phyloP scores from a whole-genome alignment of 2,113 vertebrate genomes.

The Bothrops jararaca region DNA sequence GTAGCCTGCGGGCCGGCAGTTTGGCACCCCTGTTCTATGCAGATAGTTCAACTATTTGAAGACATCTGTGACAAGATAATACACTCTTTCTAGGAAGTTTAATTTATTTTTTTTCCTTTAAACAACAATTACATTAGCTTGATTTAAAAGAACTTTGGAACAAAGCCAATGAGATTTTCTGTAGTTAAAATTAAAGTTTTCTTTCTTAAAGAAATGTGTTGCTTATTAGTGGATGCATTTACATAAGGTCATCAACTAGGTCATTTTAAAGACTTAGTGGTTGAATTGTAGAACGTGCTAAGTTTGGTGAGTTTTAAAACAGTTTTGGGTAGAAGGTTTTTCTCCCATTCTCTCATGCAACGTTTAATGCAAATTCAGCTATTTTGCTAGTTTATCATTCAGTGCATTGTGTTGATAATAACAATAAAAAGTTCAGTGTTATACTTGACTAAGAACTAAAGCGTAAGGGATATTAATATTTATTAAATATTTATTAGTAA shows the following conservation, averaged over 20 bases:
- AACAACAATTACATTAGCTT: neutral
- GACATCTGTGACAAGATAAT: neutral
- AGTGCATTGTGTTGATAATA: neutral
- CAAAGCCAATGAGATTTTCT: neutral
- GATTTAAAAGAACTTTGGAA: neutral
- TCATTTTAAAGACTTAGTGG: neutral
- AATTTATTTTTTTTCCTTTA: neutral
- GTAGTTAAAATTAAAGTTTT: neutral
- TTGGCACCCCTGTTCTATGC: too few species aligned
- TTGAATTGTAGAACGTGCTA: neutral
- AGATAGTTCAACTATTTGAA: neutral
- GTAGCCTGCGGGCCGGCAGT: accelerated
- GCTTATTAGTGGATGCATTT: neutral
- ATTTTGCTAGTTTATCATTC: neutral
- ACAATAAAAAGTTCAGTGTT: neutral
- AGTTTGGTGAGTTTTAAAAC: neutral
- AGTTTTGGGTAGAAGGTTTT: neutral
- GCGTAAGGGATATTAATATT: neutral
- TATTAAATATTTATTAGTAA: neutral
- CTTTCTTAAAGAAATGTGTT: neutral
- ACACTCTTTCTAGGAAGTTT: neutral
- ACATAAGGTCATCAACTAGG: neutral
- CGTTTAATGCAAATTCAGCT: neutral
- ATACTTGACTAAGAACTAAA: neutral
- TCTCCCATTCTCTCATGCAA: neutral